phyloP scores from a whole-genome alignment of 2,113 vertebrate species.

The Pseudorhombus dupliciocellatus region DNA sequence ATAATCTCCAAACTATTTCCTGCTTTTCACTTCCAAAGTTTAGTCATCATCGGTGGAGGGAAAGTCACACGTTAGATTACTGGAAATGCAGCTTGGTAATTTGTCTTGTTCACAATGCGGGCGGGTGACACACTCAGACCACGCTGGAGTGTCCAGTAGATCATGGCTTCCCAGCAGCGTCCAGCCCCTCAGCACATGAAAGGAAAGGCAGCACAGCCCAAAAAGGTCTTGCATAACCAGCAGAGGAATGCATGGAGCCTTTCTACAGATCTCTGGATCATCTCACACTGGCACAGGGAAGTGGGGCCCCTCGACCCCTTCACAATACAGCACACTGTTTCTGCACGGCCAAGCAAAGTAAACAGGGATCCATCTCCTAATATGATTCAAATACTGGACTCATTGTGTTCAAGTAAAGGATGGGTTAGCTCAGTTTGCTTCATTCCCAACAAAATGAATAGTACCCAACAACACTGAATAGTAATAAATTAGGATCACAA shows the following conservation, averaged over 20 bases:
- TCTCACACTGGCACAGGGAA: constrained; percentile 30
- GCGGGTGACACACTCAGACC: neutral
- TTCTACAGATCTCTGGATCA: constrained; percentile 48
- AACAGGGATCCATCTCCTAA: neutral
- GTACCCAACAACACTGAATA: neutral
- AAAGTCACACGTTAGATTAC: constrained; percentile 19
- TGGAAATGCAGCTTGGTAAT: neutral
- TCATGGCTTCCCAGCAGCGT: neutral
- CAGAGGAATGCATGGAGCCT: constrained; percentile 73
- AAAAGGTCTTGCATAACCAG: constrained; percentile 65
- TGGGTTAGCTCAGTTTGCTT: neutral
- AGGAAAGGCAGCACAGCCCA: constrained; percentile 30
- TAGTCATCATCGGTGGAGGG: constrained; percentile 19
- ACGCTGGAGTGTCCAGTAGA: neutral
- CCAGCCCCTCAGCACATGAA: constrained; percentile 28
- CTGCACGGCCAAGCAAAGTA: neutral
- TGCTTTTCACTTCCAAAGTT: constrained; percentile 21
- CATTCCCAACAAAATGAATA: constrained; percentile 38
- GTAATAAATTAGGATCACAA: constrained; percentile 53
- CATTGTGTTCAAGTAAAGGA: neutral
- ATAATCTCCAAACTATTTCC: constrained; percentile 22
- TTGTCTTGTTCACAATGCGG: neutral
- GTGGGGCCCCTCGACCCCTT: constrained; percentile 31
- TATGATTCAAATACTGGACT: neutral
- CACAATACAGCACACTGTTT: constrained; percentile 13